These are phyloP conservation scores for Stenolophus ochropezus DNA, from an alignment of 2,888 invertebrate species.

Conservation along the genomic window DNA sequence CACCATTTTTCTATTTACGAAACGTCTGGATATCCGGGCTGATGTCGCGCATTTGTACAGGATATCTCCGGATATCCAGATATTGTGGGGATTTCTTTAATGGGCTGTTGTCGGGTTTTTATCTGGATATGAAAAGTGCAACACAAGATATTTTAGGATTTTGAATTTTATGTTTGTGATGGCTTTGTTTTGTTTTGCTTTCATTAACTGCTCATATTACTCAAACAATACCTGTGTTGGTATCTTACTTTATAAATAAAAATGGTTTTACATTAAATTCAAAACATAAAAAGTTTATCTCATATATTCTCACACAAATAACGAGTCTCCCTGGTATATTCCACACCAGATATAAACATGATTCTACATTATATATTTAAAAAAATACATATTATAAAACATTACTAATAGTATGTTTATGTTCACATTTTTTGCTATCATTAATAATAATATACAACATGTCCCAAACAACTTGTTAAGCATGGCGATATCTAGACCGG, in stretches of 20 bases:
- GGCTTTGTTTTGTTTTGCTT: background rate
- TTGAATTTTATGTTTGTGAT: background rate
- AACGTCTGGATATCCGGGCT: background rate
- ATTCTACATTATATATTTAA: too few relatives aligned
- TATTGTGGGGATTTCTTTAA: conserved; percentile 30
- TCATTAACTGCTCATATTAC: background rate
- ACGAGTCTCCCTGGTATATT: too few relatives aligned
- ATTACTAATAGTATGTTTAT: too few relatives aligned
- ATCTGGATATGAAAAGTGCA: conserved; percentile 13
- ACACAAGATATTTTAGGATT: background rate
- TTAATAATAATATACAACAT: too few relatives aligned
- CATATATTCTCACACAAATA: too few relatives aligned
- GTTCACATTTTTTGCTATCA: too few relatives aligned
- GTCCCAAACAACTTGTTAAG: too few relatives aligned
- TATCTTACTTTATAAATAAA: background rate
- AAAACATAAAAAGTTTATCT: background rate
- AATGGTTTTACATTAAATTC: background rate
- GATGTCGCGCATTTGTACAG: conserved; percentile 12
- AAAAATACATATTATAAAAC: too few relatives aligned
- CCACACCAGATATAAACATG: too few relatives aligned
- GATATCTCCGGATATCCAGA: conserved; percentile 37
- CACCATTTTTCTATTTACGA: conserved; percentile 22
- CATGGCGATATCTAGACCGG: too few relatives aligned
- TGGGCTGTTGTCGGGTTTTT: conserved; percentile 12
- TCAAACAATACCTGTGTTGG: background rate